Percentiles rank a stretch among this genome's conserved stretches.
These are phyloP conservation scores for pig (Sus scrofa) DNA, from an alignment of 2,113 vertebrate genomes.

Conservation along the genomic window DNA sequence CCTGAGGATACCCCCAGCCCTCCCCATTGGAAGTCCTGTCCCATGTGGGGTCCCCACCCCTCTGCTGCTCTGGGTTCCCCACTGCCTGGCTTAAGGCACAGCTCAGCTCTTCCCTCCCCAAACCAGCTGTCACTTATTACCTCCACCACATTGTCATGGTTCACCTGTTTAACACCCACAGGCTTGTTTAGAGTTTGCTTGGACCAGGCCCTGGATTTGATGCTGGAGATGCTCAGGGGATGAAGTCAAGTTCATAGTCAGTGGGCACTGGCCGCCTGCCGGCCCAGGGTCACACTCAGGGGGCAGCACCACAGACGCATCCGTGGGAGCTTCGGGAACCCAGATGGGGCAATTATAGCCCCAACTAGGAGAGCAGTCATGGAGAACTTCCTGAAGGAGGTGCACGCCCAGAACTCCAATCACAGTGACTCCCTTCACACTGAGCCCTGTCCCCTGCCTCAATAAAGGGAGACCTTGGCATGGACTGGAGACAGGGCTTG, in stretches of 20 bases:
- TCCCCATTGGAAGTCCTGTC: neutral
- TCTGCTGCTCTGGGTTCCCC: neutral
- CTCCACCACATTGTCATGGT: neutral
- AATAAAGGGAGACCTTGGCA: neutral
- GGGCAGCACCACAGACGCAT: neutral
- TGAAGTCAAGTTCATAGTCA: neutral
- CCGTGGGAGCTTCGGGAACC: neutral
- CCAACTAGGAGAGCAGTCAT: neutral
- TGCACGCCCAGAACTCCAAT: neutral
- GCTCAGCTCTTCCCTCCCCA: neutral
- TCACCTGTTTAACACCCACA: neutral
- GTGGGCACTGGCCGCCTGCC: neutral
- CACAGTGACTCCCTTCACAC: neutral
- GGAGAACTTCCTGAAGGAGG: neutral
- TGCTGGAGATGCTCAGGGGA: neutral
- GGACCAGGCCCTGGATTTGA: neutral
- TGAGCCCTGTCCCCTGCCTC: neutral
- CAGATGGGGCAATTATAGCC: neutral
- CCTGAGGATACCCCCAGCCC: neutral
- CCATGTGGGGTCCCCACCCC: neutral
- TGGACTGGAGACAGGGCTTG: neutral
- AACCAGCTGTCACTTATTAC: neutral
- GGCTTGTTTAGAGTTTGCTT: neutral
- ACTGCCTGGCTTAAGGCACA: neutral
- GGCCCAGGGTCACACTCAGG: neutral